Conservation (phyloP, 2,797 vertebrate species). For the Tangara arthus region DNA sequence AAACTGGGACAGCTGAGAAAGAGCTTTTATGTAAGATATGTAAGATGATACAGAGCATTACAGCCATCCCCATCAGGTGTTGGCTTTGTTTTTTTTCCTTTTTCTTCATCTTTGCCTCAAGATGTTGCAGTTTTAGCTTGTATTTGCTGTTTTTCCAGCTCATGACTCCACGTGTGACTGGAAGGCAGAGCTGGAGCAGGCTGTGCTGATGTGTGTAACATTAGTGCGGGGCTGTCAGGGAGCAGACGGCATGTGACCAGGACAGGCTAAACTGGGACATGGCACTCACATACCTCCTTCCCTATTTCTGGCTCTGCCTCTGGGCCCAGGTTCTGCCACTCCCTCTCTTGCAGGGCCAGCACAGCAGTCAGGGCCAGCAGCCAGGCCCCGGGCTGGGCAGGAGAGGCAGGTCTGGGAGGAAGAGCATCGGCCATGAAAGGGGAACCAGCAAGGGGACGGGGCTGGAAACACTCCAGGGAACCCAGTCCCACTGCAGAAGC, state of each 20-base stretch:
- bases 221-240: neutral
- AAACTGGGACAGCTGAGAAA: slow-evolving; percentile 2
- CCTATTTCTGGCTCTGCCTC: slow-evolving; percentile 22
- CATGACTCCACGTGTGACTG: neutral
- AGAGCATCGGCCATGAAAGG: neutral
- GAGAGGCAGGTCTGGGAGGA: rapidly evolving
- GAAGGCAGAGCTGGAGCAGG: neutral
- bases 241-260: slow-evolving; percentile 10
- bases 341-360: neutral
- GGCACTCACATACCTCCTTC: neutral
- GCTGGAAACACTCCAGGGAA: neutral
- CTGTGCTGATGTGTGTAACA: neutral
- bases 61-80: neutral
- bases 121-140: neutral
- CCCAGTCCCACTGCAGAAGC: neutral
- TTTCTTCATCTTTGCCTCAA: neutral
- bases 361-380: neutral
- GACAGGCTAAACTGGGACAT: neutral
- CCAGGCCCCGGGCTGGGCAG: neutral
- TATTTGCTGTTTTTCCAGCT: slow-evolving; percentile 16
- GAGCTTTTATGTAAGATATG: slow-evolving; percentile 30
- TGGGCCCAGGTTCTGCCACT: neutral
- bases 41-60: slow-evolving; percentile 3
- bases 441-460: neutral
- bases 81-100: neutral